phyloP scores from a whole-genome alignment of 2,797 vertebrate species.

The Sebastes minor region DNA sequence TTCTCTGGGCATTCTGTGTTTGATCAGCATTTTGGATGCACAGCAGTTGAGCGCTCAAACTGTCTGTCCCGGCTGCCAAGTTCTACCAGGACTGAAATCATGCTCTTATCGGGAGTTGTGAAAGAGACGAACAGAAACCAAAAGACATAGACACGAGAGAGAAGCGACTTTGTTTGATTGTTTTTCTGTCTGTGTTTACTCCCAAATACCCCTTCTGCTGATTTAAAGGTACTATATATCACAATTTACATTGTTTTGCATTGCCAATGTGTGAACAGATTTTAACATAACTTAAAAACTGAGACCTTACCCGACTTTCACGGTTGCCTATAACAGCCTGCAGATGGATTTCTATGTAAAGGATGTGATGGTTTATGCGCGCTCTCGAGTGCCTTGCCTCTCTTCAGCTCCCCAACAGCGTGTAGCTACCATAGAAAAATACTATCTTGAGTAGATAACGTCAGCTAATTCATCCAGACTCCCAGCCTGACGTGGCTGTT shows the following conservation, averaged over 20 bases:
- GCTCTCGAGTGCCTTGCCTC: too few relatives aligned
- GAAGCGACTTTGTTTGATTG: background rate
- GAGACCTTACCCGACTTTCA: background rate
- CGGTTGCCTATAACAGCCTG: background rate
- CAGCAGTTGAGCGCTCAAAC: slow-evolving; percentile 28
- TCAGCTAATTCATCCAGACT: too few relatives aligned
- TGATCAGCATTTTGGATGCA: slow-evolving; percentile 55
- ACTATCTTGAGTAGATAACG: too few relatives aligned
- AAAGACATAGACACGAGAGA: slow-evolving; percentile 18
- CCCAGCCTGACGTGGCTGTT: too few relatives aligned
- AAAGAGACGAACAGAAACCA: slow-evolving; percentile 18
- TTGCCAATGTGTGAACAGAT: background rate
- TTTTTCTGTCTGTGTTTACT: slow-evolving; percentile 13
- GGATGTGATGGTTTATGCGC: too few relatives aligned
- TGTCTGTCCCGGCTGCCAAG: slow-evolving; percentile 27
- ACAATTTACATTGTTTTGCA: background rate
- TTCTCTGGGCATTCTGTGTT: slow-evolving; percentile 56
- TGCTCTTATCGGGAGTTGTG: slow-evolving; percentile 34
- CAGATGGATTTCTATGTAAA: background rate
- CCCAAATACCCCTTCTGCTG: slow-evolving; percentile 12
- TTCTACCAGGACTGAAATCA: slow-evolving; percentile 1
- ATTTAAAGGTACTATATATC: background rate
- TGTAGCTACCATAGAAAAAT: too few relatives aligned
- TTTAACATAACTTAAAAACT: background rate
- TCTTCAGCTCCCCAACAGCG: too few relatives aligned